Conservation (phyloP, 2,113 vertebrate species). For the Indicator indicator region DNA sequence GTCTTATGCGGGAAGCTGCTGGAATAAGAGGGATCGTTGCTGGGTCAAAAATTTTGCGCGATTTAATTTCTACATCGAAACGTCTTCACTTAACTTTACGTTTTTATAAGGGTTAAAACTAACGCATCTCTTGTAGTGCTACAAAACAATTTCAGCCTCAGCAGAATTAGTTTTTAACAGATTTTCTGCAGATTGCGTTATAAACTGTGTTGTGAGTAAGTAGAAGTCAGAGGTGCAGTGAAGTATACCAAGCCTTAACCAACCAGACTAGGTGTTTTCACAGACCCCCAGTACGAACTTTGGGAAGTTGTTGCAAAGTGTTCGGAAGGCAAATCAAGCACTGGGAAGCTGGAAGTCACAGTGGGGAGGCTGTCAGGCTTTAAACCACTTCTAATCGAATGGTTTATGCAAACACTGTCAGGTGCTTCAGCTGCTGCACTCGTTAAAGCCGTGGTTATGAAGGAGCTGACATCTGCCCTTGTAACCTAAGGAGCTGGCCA, state of each 20-base stretch:
- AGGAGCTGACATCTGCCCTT: too few species aligned
- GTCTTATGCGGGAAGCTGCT: accelerated
- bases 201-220: accelerated
- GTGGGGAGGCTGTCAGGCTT: neutral
- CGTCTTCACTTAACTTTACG: accelerated
- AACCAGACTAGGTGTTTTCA: neutral
- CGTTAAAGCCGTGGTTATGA: neutral
- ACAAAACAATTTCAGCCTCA: neutral
- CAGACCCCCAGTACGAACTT: neutral
- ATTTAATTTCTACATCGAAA: neutral
- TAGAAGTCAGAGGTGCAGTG: neutral
- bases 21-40: accelerated
- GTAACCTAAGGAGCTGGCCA: neutral
- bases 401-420: neutral
- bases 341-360: neutral
- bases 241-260: neutral
- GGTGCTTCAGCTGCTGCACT: neutral
- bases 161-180: neutral
- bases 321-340: neutral
- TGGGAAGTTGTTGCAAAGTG: neutral
- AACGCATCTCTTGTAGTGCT: neutral
- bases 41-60: accelerated
- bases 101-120: neutral
- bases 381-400: neutral
- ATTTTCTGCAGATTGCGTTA: neutral